A percentile compares a stretch with the other conserved stretches of the same genome.
These are phyloP conservation scores for Bucorvus abyssinicus DNA, from an alignment of 2,797 vertebrate genomes.

Conservation along the genomic window DNA sequence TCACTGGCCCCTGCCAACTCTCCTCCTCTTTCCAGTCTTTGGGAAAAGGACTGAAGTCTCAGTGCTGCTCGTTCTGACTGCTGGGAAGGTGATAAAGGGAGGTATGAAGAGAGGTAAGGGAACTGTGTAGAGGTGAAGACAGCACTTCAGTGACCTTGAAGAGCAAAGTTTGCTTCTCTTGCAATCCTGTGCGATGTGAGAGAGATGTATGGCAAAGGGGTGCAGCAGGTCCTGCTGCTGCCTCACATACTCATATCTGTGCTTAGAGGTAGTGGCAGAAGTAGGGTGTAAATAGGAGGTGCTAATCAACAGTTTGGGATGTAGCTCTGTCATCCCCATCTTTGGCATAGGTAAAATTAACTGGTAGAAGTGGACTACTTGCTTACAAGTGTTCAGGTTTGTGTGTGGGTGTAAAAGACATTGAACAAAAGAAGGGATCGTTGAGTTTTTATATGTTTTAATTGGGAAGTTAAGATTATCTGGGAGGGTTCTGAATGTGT, in stretches of 20 bases:
- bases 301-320: rapidly evolving
- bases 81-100: background rate
- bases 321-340: background rate
- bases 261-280: background rate
- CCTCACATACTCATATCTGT: background rate
- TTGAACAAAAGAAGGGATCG: background rate
- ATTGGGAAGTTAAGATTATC: background rate
- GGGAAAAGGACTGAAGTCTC: background rate
- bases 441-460: background rate
- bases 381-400: background rate
- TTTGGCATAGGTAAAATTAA: background rate
- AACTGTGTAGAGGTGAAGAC: background rate
- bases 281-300: background rate
- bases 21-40: background rate
- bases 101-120: background rate
- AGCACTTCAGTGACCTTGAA: background rate
- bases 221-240: background rate
- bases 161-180: background rate
- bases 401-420: background rate
- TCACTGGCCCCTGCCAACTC: background rate
- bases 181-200: background rate
- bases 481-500: background rate
- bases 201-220: background rate
- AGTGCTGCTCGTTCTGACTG: background rate
- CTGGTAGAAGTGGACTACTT: background rate